phyloP scores from a whole-genome alignment of 2,797 vertebrate genomes.

The Gymnopithys bicolor region DNA sequence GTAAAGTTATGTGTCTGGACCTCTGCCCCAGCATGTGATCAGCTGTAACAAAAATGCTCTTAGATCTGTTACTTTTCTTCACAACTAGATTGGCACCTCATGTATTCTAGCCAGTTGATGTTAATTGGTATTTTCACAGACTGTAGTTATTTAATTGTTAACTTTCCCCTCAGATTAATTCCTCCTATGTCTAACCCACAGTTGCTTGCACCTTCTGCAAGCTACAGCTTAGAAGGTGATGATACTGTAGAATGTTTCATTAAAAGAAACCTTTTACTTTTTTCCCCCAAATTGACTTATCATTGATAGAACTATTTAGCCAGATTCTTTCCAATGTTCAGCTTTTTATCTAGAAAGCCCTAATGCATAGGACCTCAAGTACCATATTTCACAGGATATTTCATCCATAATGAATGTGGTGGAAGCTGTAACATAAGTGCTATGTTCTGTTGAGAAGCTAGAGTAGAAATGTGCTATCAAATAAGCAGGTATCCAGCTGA shows the following conservation, averaged over 20 bases:
- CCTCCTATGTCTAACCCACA: accelerated
- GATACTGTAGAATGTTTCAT: neutral
- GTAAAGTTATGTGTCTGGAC: neutral
- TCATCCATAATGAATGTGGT: neutral
- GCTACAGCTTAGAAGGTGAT: neutral
- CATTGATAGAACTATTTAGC: neutral
- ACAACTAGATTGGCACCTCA: neutral
- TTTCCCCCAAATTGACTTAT: neutral
- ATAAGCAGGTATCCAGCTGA: neutral
- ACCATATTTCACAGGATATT: neutral
- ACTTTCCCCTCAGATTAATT: neutral
- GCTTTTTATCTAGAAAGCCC: neutral
- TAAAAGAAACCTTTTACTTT: neutral
- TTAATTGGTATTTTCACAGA: neutral
- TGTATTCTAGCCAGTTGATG: neutral
- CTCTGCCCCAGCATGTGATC: neutral
- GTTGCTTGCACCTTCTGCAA: neutral
- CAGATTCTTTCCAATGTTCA: neutral
- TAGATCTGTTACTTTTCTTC: neutral
- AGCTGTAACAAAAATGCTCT: neutral
- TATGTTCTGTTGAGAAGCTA: neutral
- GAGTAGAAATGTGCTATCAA: neutral
- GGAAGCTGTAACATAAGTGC: neutral
- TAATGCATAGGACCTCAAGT: neutral
- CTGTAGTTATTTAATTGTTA: neutral